Evolutionary conservation across 92 coral and sea anemone genomes (phyloP).

Genomic region (Muricea muricata): DNA sequence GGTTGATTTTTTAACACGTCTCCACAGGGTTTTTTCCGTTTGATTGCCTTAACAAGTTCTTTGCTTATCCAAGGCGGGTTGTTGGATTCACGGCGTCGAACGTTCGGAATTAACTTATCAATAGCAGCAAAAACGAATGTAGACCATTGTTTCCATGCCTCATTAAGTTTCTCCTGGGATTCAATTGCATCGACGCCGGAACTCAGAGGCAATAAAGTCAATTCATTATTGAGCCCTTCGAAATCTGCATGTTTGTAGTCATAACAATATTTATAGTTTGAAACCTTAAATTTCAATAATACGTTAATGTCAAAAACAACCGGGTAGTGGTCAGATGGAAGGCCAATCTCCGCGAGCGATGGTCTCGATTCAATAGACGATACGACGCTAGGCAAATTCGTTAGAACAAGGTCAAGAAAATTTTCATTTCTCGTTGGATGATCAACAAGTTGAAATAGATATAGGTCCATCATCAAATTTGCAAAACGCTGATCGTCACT

Average conservation of each 20-base stretch:
- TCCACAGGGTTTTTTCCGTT: slow-evolving; percentile 62
- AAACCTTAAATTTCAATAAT: slow-evolving; percentile 29
- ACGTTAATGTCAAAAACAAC: slow-evolving; percentile 57
- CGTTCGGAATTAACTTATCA: not conserved
- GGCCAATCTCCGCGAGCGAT: slow-evolving; percentile 36
- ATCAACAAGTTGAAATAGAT: slow-evolving; percentile 54
- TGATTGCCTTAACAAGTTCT: slow-evolving; percentile 58
- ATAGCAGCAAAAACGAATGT: slow-evolving; percentile 14
- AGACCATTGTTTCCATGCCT: slow-evolving; percentile 45
- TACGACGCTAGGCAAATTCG: slow-evolving; percentile 14
- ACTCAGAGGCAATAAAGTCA: slow-evolving; percentile 31
- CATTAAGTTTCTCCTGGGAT: slow-evolving; percentile 45
- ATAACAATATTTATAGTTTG: slow-evolving; percentile 24
- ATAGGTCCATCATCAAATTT: slow-evolving; percentile 59
- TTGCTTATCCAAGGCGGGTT: slow-evolving; percentile 58
- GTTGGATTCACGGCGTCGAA: slow-evolving; percentile 1
- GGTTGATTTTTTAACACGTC: slow-evolving; percentile 24
- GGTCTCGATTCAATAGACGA: slow-evolving; percentile 23
- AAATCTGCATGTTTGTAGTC: slow-evolving; percentile 60
- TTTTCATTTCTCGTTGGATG: slow-evolving; percentile 51
- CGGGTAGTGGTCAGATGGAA: slow-evolving; percentile 61
- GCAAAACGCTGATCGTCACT: slow-evolving; percentile 59
- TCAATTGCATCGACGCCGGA: slow-evolving; percentile 27
- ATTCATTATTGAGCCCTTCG: slow-evolving; percentile 7
- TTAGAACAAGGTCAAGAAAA: slow-evolving; percentile 43